Base-by-base conservation (phyloP, 2,888 invertebrate genomes). In the Dryococelus australis region DNA sequence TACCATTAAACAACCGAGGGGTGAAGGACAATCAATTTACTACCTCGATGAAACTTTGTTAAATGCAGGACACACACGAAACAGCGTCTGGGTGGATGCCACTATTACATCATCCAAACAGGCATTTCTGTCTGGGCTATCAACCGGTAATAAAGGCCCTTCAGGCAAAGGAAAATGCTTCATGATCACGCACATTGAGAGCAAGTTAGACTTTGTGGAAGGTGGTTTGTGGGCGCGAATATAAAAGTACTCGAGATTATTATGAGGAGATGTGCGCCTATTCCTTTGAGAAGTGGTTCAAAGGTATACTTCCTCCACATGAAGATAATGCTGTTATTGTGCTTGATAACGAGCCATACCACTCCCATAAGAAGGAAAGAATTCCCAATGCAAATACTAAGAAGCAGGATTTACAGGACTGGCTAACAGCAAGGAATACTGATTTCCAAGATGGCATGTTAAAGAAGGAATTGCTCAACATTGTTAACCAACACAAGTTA, bases 21-120 rank as follows among this genome's bases (percentile, higher is more conserved):
- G 8, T n/a, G 24, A 83, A 83, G 84, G 84, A 83, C 8, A 28
- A 28, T 9, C 9, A 24, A 13, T 83, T 90, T 91, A 92, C 92
- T 87, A 90, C 90, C 87, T 90, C 87, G 27, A 87, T 88, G 88
- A 92, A 92, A 84, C 88, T 88, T 86, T 90, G 89, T 84, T 91
- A 88, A 88, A 91, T 91, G 88, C 91, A 91, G 84, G 84, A 8
- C 84, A 83, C 10, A 83, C 27, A 28, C 28, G 84, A 83, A 83
- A 28, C 43, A 28, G 20, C 26, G 84, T 83, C 9, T 83, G 84
- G 84, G 84, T 83, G 84, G 84, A 83, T 43, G 84, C 20, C 28
- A 9, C 27, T 4, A 28, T 83, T 26, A 83, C n/a, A 6, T 83
- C 84, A 43, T 83, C 84, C 35, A 83, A 83, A 83, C 84, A 83